Evolutionary conservation across 2,888 invertebrate genomes (phyloP).

Genomic region (Marasmarcha lunaedactyla): DNA sequence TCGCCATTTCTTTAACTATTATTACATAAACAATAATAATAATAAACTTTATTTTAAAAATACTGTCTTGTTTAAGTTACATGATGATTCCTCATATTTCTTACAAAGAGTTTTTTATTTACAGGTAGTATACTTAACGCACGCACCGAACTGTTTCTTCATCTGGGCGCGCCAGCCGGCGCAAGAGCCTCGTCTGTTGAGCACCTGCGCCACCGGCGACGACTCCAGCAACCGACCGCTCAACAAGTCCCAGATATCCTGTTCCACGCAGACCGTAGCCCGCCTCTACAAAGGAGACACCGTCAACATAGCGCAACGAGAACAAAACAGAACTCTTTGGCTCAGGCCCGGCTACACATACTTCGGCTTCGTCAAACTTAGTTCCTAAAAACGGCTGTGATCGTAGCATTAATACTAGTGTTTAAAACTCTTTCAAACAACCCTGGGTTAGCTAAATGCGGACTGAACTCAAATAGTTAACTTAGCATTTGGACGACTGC

Average conservation of each 20-base stretch:
- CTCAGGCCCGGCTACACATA: constrained; percentile 46
- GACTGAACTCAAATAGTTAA: constrained; percentile 1
- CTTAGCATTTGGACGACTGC: neutral
- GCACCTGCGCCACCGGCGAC: constrained; percentile 46
- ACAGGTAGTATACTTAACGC: constrained; percentile 50
- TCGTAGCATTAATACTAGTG: constrained; percentile 3
- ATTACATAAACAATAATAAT: too few species aligned
- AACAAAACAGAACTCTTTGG: constrained; percentile 46
- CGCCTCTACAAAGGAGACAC: constrained; percentile 38
- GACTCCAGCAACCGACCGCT: constrained; percentile 32
- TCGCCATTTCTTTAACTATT: too few species aligned
- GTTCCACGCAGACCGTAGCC: constrained; percentile 43
- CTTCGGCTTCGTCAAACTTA: constrained; percentile 54
- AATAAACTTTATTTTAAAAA: too few species aligned
- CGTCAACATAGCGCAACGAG: constrained; percentile 45
- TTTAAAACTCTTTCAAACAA: neutral
- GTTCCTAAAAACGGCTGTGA: constrained; percentile 51
- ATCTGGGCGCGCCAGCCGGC: constrained; percentile 34
- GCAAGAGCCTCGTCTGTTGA: constrained; percentile 27
- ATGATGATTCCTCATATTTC: too few species aligned
- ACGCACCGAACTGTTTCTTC: constrained; percentile 47
- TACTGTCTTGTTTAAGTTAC: too few species aligned
- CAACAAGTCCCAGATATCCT: constrained; percentile 45
- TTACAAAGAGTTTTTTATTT: constrained; percentile 16
- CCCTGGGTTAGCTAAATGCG: too few species aligned